Conservation (phyloP, 2,888 invertebrate genomes). For the Dolomedes plantarius region DNA sequence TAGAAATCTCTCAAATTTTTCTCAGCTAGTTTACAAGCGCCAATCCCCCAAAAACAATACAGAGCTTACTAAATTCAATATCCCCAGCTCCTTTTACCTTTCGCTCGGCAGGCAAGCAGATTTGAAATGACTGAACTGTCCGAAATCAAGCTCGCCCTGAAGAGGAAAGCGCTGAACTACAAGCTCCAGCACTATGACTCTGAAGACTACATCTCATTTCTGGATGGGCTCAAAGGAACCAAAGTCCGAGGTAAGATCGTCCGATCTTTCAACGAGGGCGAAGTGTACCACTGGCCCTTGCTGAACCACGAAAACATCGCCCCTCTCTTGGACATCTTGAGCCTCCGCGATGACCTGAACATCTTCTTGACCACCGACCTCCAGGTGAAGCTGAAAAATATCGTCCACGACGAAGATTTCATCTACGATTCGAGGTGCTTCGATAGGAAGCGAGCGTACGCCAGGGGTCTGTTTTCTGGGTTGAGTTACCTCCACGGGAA, state of each 20-base stretch:
- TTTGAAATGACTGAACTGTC: neutral
- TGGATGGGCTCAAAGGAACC: slow-evolving; percentile 3
- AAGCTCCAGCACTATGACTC: neutral
- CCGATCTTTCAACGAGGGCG: slow-evolving; percentile 28
- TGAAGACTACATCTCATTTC: neutral
- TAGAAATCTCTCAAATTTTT: too few species aligned
- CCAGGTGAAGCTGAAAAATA: slow-evolving; percentile 18
- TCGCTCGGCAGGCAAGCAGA: too few species aligned
- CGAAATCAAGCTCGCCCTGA: neutral
- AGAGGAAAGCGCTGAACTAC: neutral
- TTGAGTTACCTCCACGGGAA: slow-evolving; percentile 52
- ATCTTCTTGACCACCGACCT: slow-evolving; percentile 22
- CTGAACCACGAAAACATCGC: slow-evolving; percentile 47
- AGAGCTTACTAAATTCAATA: too few species aligned
- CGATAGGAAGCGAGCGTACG: slow-evolving; percentile 37
- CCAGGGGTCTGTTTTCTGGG: slow-evolving; percentile 38
- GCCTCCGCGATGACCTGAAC: slow-evolving; percentile 32
- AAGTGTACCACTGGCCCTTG: slow-evolving; percentile 57
- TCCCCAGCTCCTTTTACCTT: too few species aligned
- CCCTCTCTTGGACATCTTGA: slow-evolving; percentile 32
- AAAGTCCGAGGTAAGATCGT: slow-evolving; percentile 34
- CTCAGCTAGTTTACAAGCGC: too few species aligned
- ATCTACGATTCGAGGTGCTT: slow-evolving; percentile 18
- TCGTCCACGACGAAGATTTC: slow-evolving; percentile 42
- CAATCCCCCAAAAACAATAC: too few species aligned